Conservation (phyloP, 2,113 vertebrate species). For the Alethe castanea region DNA sequence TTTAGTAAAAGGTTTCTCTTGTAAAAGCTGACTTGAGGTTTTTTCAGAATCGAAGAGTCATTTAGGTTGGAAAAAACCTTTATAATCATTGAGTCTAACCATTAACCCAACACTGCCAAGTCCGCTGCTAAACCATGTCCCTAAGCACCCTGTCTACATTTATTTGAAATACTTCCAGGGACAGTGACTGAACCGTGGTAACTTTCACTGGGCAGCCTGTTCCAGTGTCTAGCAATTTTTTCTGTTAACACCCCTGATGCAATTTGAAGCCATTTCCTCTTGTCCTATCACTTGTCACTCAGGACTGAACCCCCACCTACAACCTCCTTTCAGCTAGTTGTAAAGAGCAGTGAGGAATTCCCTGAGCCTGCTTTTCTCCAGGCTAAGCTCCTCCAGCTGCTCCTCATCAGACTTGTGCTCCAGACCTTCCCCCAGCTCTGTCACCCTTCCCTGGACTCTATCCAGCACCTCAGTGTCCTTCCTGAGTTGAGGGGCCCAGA, state of each 20-base stretch:
- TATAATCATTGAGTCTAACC: background rate
- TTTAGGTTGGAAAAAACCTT: background rate
- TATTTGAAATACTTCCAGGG: background rate
- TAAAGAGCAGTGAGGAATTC: background rate
- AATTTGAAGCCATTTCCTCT: background rate
- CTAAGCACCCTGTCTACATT: background rate
- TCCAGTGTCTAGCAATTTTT: background rate
- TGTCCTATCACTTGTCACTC: background rate
- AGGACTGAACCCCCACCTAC: background rate
- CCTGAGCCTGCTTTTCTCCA: background rate
- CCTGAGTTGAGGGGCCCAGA: background rate
- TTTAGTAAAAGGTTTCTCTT: background rate
- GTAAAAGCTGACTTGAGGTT: background rate
- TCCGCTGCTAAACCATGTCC: background rate
- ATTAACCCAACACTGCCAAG: background rate
- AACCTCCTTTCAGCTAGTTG: background rate
- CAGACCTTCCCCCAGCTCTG: background rate
- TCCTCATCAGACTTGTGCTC: background rate
- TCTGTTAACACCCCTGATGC: background rate
- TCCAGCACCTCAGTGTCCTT: background rate
- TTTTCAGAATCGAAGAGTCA: background rate
- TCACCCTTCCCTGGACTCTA: background rate
- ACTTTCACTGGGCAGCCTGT: background rate
- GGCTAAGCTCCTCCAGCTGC: rapidly evolving
- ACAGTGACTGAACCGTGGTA: background rate